A percentile compares a stretch with the other conserved stretches of the same genome.
Evolutionary conservation across 2,797 vertebrate genomes (phyloP).

Genomic region (Notoglanidium macrostoma): DNA sequence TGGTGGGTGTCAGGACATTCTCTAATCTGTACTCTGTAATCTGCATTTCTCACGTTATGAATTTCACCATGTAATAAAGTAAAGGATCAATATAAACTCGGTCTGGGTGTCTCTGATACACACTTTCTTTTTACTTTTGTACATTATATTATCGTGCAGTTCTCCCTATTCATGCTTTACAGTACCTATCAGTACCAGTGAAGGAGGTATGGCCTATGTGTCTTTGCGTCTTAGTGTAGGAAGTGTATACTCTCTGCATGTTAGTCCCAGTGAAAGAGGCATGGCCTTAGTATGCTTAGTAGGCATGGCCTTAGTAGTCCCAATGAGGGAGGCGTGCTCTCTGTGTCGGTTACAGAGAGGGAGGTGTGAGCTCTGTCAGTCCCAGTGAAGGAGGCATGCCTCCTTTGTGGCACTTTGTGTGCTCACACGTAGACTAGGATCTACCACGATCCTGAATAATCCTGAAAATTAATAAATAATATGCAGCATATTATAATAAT

Average conservation of each 20-base stretch:
- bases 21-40: background rate
- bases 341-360: background rate
- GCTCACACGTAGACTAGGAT: background rate
- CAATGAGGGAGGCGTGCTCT: background rate
- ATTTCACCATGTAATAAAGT: background rate
- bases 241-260: background rate
- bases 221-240: background rate
- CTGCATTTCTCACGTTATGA: background rate
- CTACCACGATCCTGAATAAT: background rate
- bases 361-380: background rate
- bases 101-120: background rate
- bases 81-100: background rate
- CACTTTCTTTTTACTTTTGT: background rate
- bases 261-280: background rate
- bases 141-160: too few relatives aligned
- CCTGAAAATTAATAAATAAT: background rate
- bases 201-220: background rate
- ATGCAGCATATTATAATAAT: background rate
- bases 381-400: background rate
- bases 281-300: background rate
- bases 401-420: background rate
- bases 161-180: background rate
- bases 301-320: background rate
- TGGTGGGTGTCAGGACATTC: slow-evolving; percentile 80
- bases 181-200: background rate